A percentile compares a stretch with the other conserved stretches of the same genome.
These are phyloP conservation scores for Balearica regulorum DNA, from an alignment of 2,797 vertebrate species.

Conservation along the genomic window DNA sequence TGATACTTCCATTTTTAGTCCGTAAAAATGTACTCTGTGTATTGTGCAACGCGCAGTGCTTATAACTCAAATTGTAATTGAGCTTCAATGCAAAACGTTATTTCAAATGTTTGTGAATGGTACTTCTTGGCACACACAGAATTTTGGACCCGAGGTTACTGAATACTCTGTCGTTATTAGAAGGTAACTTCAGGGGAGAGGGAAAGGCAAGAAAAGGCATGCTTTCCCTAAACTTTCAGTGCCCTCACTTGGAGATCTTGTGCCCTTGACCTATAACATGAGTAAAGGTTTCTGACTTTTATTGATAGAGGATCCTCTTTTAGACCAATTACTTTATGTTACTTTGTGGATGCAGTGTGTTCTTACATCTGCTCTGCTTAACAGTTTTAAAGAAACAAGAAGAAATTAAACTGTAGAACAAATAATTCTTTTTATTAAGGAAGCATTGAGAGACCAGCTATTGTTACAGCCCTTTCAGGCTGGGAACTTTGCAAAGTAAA, in stretches of 20 bases:
- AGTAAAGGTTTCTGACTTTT: constrained; percentile 16
- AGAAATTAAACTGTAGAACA: background rate
- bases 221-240: background rate
- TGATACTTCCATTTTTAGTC: background rate
- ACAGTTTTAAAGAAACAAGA: background rate
- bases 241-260: background rate
- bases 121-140: background rate
- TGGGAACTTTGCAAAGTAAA: background rate
- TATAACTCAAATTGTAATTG: background rate
- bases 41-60: background rate
- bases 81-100: background rate
- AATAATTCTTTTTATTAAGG: background rate
- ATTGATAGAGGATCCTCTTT: background rate
- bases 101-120: background rate
- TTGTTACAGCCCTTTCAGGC: background rate
- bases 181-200: background rate
- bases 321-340: background rate
- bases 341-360: background rate
- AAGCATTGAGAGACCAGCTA: background rate
- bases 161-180: background rate
- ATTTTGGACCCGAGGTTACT: background rate
- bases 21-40: background rate
- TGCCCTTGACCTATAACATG: background rate
- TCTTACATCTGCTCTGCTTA: background rate
- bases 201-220: background rate